Evolutionary conservation across 2,113 vertebrate genomes (phyloP).

Genomic region (Chrysemys picta): DNA sequence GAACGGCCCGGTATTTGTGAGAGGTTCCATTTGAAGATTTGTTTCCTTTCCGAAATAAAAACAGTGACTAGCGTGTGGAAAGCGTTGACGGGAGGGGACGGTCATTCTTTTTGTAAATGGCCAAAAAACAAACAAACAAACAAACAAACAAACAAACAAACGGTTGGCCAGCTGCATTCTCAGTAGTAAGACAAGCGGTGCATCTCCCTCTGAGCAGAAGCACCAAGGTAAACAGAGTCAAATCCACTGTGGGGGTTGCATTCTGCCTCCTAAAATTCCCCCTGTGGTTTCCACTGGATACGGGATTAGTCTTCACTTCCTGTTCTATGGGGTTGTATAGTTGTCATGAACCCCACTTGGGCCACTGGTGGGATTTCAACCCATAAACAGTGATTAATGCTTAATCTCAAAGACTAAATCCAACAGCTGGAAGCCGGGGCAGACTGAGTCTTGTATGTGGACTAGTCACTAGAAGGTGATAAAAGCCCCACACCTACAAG

Average conservation of each 20-base stretch:
- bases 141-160: background rate
- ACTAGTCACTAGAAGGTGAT: background rate
- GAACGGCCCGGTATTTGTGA: background rate
- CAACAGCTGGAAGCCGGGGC: background rate
- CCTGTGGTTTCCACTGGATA: background rate
- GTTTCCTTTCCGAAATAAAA: background rate
- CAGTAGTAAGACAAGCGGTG: background rate
- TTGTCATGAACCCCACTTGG: accelerated
- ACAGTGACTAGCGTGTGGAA: too few relatives aligned
- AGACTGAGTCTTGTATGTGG: background rate
- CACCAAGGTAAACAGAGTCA: background rate
- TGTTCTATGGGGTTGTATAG: background rate
- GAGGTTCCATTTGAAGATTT: background rate
- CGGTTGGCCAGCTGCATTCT: background rate
- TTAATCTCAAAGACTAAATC: background rate
- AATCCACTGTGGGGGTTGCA: background rate
- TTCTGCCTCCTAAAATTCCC: background rate
- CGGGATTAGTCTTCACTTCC: background rate
- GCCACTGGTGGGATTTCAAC: background rate
- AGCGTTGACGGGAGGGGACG: too few relatives aligned
- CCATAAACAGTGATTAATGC: too few relatives aligned
- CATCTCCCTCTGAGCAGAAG: background rate
- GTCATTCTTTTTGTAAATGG: too few relatives aligned
- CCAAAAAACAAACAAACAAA: background rate
- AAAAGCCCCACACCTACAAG: background rate